Conservation (phyloP, 2,797 vertebrate species). For the Numenius phaeopus region DNA sequence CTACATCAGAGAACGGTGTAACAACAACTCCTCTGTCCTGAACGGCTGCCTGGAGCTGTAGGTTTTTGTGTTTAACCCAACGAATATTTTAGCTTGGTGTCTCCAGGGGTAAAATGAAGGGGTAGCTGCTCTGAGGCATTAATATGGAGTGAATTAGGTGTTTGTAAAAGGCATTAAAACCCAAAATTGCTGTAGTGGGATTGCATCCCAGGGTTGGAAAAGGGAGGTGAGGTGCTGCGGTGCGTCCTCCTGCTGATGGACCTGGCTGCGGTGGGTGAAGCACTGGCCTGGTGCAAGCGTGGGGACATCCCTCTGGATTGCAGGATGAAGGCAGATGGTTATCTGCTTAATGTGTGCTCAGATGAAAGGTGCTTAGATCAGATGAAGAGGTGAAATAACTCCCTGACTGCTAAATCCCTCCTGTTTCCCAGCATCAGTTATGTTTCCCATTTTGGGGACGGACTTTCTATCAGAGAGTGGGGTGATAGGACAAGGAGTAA, state of each 20-base stretch:
- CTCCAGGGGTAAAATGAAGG: not conserved
- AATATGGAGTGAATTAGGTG: not conserved
- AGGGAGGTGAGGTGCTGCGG: not conserved
- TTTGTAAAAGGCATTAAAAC: slow-evolving; percentile 14
- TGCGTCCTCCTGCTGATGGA: not conserved
- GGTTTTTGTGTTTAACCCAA: not conserved
- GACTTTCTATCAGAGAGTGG: too few species aligned
- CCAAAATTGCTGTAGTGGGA: rapidly evolving
- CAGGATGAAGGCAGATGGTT: not conserved
- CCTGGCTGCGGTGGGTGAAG: not conserved
- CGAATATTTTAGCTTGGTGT: not conserved
- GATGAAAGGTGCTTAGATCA: not conserved
- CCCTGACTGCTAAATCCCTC: not conserved
- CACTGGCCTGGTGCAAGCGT: not conserved
- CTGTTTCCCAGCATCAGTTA: not conserved
- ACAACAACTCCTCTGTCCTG: slow-evolving; percentile 5
- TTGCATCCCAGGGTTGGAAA: not conserved
- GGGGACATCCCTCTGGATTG: not conserved
- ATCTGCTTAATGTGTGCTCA: not conserved
- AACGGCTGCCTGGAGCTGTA: not conserved
- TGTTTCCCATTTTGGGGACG: not conserved
- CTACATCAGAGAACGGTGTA: not conserved
- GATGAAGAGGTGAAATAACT: not conserved
- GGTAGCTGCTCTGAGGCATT: not conserved
- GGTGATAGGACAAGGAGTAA: too few species aligned